Conservation (phyloP, 2,888 invertebrate species). For the Mamestra brassicae region DNA sequence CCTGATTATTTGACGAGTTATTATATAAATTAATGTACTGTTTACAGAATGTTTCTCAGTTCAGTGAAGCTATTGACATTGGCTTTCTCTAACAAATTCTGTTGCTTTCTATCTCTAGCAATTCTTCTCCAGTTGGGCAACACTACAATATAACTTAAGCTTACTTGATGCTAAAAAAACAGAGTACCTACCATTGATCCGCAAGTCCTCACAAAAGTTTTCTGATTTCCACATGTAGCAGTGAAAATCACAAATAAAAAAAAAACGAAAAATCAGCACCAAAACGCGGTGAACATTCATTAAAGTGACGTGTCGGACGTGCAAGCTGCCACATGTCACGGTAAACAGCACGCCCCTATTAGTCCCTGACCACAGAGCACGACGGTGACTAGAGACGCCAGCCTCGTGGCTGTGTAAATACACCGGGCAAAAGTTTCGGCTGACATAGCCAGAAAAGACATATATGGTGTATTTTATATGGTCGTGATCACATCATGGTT, state of each 20-base stretch:
- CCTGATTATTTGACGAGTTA: no score
- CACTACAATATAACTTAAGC: neutral
- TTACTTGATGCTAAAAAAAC: neutral
- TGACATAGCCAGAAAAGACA: no score
- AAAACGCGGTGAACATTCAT: constrained; percentile 44
- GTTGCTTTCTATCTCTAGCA: no score
- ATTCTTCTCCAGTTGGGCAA: neutral
- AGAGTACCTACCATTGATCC: neutral
- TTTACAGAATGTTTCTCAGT: no score
- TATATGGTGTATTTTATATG: no score
- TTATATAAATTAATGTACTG: no score
- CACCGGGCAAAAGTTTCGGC: no score
- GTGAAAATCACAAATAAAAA: constrained; percentile 1
- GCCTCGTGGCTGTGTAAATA: neutral
- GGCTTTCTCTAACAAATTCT: no score
- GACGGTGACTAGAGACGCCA: neutral
- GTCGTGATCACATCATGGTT: no score
- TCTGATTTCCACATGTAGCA: neutral
- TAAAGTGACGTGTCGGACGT: constrained; percentile 49
- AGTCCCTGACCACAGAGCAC: neutral
- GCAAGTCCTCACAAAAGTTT: neutral
- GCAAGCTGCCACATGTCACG: constrained; percentile 64
- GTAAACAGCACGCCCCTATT: constrained; percentile 54
- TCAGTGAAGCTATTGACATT: no score
- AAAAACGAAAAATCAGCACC: constrained; percentile 4